phyloP scores from a whole-genome alignment of 2,113 vertebrate genomes.

The Varanus salvator region DNA sequence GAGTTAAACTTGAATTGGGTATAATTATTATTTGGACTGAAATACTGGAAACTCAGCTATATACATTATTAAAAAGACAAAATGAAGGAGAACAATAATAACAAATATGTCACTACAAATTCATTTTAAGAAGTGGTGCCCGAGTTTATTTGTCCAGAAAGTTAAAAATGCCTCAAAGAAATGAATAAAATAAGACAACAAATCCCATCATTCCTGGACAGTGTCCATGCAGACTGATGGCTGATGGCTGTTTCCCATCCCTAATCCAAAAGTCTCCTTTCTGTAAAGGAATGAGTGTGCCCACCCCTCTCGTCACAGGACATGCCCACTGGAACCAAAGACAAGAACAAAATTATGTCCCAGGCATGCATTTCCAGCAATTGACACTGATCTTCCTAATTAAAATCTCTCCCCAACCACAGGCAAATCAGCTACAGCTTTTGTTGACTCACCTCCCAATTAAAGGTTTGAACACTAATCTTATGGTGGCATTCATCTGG shows the following conservation, averaged over 20 bases:
- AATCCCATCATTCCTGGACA: no score
- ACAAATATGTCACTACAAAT: no score
- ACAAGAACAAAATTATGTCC: not conserved
- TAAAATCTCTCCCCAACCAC: not conserved
- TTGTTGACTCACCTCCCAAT: conserved; percentile 5
- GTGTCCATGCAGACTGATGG: no score
- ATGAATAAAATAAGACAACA: no score
- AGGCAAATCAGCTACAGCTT: not conserved
- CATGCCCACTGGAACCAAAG: not conserved
- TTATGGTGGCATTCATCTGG: not conserved
- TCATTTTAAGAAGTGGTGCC: no score
- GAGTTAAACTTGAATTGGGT: no score
- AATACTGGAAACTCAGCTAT: no score
- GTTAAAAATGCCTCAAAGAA: not conserved
- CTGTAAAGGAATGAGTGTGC: not conserved
- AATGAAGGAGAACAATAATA: no score
- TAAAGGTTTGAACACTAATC: not conserved
- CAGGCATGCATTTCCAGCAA: not conserved
- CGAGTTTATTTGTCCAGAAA: no score
- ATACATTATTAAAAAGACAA: no score
- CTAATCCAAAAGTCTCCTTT: not conserved
- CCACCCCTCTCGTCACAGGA: not conserved
- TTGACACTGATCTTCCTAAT: not conserved
- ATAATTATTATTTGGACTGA: no score
- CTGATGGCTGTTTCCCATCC: not conserved